Conservation (phyloP, 37 sponge, comb jelly and placozoan species). For the Geodia barretti region DNA sequence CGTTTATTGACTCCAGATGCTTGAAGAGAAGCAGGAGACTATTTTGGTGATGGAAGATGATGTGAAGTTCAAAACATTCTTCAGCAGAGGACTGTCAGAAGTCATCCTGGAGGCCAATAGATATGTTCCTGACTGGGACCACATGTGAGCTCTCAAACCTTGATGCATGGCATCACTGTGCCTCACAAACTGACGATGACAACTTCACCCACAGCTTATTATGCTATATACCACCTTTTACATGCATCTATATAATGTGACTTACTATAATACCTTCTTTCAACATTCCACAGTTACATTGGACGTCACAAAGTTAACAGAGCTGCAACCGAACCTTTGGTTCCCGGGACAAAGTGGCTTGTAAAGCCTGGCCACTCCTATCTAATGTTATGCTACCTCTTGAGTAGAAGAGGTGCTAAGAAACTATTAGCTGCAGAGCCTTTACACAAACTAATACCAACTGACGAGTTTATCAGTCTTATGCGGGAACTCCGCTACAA, state of each 20-base stretch:
- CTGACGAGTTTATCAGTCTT: slow-evolving; percentile 95
- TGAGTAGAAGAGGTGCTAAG: slow-evolving; percentile 83
- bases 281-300: slow-evolving; percentile 61
- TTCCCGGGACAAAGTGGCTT: slow-evolving; percentile 39
- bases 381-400: slow-evolving; percentile 90
- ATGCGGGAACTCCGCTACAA: too few species aligned
- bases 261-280: too few species aligned
- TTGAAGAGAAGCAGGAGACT: slow-evolving; percentile 35
- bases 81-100: slow-evolving; percentile 35
- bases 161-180: background rate
- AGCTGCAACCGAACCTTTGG: slow-evolving; percentile 40
- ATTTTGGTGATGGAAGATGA: slow-evolving; percentile 94
- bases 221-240: too few species aligned
- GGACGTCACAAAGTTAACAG: slow-evolving; percentile 76
- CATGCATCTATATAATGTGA: too few species aligned
- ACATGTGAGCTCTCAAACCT: background rate
- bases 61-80: slow-evolving; percentile 78
- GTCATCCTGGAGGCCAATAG: background rate
- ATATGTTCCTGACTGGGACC: background rate
- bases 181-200: background rate
- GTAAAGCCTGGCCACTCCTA: slow-evolving; percentile 87
- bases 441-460: slow-evolving; percentile 83
- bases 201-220: too few species aligned
- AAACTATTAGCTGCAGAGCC: slow-evolving; percentile 82
- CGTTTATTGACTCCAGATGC: slow-evolving; percentile 53